Base-by-base conservation (phyloP, 2,888 invertebrate species). In the Drosophila percnosoma region DNA sequence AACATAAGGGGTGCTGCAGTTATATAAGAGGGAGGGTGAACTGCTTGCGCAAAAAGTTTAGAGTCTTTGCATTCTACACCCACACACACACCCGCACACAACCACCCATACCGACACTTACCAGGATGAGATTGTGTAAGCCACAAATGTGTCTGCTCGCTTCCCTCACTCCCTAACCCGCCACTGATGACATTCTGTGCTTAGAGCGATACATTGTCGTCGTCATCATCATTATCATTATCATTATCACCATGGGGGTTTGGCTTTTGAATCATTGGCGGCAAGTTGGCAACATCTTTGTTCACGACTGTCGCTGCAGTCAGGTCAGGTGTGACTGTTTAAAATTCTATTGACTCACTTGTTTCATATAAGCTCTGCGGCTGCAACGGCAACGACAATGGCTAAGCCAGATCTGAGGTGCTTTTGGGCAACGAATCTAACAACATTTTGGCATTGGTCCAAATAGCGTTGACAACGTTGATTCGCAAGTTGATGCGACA, bases 321-420 rank as follows among this genome's bases (percentile, higher is more conserved):
- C 55, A 61, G 69, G 71, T 64, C 62, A 68, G 72, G 73, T 68
- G 80, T 68, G 54, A 65, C 75, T 75, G 83, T 68, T 85, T 85
- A 73, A 83, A 83, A 80, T 78, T 83, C 76, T 80, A 82, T 82
- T 68, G 86, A 83, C 53, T 57, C 67, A 63, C 86, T 73, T 71
- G 61, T 70, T 74, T 64, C 57, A 81, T 68, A 64, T 68, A 57
- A 42, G 66, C 62, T 79, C 63, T 64, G 69, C 75, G 70, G 67
- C 51, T 60, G 65, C 65, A 73, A 48, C 27, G 34, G 42, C 57
- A 5, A n/a, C 15, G 40, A 21, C 40, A 42, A 38, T 27, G 21
- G 31, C 57, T 15, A 42, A 42, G 57, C 42, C 42, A 31, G 42
- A 57, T 57, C 40, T 31, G n/a, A 36, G 54, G n/a, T 54, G 62